A percentile compares a stretch with the other conserved stretches of the same genome.
Conservation (phyloP, 2,113 vertebrate species). For the Charina bottae region DNA sequence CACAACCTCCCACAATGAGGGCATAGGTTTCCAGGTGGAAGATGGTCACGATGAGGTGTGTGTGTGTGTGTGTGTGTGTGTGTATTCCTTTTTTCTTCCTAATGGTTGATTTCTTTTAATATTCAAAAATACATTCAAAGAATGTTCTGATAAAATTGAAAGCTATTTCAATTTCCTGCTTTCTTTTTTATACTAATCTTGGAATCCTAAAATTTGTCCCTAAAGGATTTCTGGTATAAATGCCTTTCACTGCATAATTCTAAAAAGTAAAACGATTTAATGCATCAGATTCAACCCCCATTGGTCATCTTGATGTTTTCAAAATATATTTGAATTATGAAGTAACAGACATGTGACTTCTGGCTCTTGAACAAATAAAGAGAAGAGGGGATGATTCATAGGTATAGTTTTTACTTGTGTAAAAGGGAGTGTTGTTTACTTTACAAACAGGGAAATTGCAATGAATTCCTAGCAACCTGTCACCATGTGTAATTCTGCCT, state of each 20-base stretch:
- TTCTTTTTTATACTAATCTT: background rate
- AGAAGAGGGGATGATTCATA: conserved; percentile 47
- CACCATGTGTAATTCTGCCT: rapidly evolving
- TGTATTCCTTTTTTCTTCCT: background rate
- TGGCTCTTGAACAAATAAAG: conserved; percentile 51
- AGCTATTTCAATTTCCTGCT: conserved; percentile 26
- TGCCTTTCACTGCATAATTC: background rate
- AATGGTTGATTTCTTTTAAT: conserved; percentile 14
- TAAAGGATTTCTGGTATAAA: conserved; percentile 14
- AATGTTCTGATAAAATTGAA: conserved; percentile 32
- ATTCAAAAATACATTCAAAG: conserved; percentile 19
- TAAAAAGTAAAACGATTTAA: background rate
- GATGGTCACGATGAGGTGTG: too few species aligned
- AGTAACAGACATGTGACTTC: conserved; percentile 71
- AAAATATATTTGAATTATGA: conserved; percentile 62
- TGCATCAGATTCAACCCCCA: background rate
- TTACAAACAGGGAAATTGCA: conserved; percentile 29
- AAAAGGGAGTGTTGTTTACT: conserved; percentile 47
- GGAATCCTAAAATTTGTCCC: background rate
- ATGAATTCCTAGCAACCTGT: conserved; percentile 5
- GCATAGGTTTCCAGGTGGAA: too few species aligned
- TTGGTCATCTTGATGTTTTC: conserved; percentile 62
- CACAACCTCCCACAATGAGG: too few species aligned
- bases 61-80: too few species aligned
- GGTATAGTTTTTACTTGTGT: conserved; percentile 39